Percentiles rank a stretch among this genome's conserved stretches.
These are phyloP conservation scores for Castor canadensis DNA, from an alignment of 2,113 vertebrate species.

Conservation along the genomic window DNA sequence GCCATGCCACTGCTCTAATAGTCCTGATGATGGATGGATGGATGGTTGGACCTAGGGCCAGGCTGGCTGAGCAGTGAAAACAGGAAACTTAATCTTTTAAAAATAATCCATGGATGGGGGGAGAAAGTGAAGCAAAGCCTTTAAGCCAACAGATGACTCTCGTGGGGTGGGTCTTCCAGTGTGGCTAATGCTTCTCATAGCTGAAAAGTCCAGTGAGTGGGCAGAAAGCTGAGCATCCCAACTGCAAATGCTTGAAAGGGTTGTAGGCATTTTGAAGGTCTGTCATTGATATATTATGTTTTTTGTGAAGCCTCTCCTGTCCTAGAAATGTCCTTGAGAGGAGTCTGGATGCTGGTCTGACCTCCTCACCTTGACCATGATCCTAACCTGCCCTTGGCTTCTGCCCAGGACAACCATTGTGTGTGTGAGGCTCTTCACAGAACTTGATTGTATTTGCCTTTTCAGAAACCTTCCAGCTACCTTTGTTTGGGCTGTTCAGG, in stretches of 20 bases:
- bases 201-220: neutral
- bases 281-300: neutral
- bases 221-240: neutral
- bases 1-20: neutral
- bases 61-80: slow-evolving; percentile 58
- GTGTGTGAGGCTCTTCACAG: neutral
- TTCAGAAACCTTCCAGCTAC: neutral
- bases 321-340: neutral
- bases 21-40: neutral
- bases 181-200: neutral
- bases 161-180: neutral
- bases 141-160: slow-evolving; percentile 14
- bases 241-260: neutral
- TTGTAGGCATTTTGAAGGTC: neutral
- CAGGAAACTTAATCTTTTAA: slow-evolving; percentile 69
- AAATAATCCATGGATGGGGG: slow-evolving; percentile 53
- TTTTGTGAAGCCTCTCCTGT: neutral
- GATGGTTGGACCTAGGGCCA: neutral
- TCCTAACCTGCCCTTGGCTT: neutral
- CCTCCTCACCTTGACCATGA: neutral
- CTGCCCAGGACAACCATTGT: neutral
- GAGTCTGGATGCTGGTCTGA: neutral
- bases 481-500: neutral
- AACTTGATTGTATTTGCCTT: neutral
- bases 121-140: slow-evolving; percentile 36